A percentile compares a stretch with the other conserved stretches of the same genome.
Evolutionary conservation across 2,888 invertebrate genomes (phyloP).

Genomic region (Drosophila dives): DNA sequence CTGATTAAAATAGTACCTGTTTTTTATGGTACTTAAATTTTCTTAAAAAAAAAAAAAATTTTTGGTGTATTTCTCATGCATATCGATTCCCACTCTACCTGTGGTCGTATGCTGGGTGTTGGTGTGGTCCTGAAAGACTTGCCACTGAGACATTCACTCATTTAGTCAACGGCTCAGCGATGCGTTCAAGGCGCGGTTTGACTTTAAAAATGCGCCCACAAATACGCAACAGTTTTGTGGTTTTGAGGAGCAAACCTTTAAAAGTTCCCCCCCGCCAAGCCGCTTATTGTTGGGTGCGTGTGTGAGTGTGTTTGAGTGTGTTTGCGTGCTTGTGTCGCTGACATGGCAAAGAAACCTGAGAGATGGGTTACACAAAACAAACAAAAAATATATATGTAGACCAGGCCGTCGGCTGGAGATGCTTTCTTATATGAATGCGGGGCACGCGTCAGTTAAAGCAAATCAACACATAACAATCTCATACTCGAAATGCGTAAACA

Average conservation of each 20-base stretch:
- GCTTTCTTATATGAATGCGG: slow-evolving; percentile 70
- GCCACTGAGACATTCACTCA: neutral
- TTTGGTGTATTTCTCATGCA: neutral
- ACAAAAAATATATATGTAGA: slow-evolving; percentile 23
- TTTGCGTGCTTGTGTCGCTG: slow-evolving; percentile 56
- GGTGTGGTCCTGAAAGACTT: slow-evolving; percentile 3
- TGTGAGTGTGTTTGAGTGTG: slow-evolving; percentile 34
- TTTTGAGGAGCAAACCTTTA: slow-evolving; percentile 38
- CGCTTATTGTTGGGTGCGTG: slow-evolving; percentile 11
- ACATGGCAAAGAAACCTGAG: slow-evolving; percentile 60
- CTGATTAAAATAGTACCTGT: neutral
- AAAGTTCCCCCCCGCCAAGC: slow-evolving; percentile 43
- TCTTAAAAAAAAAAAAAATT: neutral
- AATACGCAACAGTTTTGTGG: slow-evolving; percentile 78
- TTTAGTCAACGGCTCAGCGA: slow-evolving; percentile 23
- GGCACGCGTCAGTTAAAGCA: slow-evolving; percentile 78
- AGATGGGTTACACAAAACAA: slow-evolving; percentile 60
- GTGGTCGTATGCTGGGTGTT: neutral
- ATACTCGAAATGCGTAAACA: slow-evolving; percentile 82
- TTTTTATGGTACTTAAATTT: neutral
- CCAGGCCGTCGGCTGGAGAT: slow-evolving; percentile 41
- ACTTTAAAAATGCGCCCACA: slow-evolving; percentile 69
- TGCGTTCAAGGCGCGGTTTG: slow-evolving; percentile 54
- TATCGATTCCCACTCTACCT: neutral
- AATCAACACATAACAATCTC: slow-evolving; percentile 81